phyloP scores from a whole-genome alignment of 2,113 vertebrate species.

The Carollia perspicillata region DNA sequence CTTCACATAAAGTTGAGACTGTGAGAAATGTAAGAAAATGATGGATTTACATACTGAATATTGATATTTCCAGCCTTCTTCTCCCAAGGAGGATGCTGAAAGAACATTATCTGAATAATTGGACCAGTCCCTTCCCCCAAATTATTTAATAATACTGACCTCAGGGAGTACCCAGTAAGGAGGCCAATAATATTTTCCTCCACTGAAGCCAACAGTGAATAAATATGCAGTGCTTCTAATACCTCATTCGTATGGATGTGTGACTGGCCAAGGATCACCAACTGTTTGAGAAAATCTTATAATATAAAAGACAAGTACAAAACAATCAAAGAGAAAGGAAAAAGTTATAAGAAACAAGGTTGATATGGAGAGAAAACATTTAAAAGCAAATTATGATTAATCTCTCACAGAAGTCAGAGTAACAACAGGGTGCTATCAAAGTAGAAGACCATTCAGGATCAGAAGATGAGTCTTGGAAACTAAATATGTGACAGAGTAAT shows the following conservation, averaged over 20 bases:
- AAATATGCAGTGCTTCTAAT: background rate
- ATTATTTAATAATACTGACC: background rate
- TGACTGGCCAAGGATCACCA: background rate
- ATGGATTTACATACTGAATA: background rate
- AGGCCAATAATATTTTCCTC: background rate
- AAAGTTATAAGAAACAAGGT: background rate
- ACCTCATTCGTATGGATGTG: background rate
- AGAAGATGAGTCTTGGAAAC: background rate
- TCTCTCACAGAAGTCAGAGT: background rate
- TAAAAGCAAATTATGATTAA: background rate
- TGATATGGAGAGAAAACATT: background rate
- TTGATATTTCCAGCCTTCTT: background rate
- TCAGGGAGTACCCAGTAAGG: background rate
- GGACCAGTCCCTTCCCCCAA: background rate
- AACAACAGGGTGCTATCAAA: background rate
- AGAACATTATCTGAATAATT: background rate
- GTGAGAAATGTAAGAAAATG: background rate
- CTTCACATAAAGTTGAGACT: background rate
- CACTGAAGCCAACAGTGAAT: background rate
- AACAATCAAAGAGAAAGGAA: background rate
- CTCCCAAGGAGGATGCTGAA: background rate
- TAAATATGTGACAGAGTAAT: background rate
- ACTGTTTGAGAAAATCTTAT: conserved; percentile 26
- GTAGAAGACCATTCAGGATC: background rate
- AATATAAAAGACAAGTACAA: background rate